Conservation (phyloP, 2,797 vertebrate genomes). For the Morus bassanus region DNA sequence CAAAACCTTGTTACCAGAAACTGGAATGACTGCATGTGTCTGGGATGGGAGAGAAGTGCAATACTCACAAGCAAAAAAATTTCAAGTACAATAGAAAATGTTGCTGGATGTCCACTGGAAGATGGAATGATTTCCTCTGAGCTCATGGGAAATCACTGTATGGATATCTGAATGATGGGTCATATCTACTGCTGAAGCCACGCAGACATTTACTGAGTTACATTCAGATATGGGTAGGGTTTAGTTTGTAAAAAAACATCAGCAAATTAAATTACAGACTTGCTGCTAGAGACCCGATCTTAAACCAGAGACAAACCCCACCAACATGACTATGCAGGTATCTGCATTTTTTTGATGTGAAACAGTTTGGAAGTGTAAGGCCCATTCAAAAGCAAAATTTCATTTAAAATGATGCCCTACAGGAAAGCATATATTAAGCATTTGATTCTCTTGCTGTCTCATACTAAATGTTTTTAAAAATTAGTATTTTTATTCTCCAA, state of each 20-base stretch:
- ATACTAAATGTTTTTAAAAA: background rate
- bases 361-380: background rate
- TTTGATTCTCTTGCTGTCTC: background rate
- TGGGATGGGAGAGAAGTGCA: background rate
- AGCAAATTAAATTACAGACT: background rate
- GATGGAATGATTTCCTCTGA: slow-evolving; percentile 3
- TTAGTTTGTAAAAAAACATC: background rate
- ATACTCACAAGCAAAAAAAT: background rate
- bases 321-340: background rate
- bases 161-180: background rate
- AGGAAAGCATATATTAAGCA: background rate
- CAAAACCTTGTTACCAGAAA: slow-evolving; percentile 41
- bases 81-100: slow-evolving; percentile 23
- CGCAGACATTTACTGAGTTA: background rate
- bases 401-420: background rate
- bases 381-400: background rate
- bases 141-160: slow-evolving; percentile 19
- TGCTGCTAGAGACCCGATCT: background rate
- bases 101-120: background rate
- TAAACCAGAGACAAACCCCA: background rate
- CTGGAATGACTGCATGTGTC: background rate
- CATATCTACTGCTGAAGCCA: background rate
- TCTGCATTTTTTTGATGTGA: background rate
- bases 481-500: background rate
- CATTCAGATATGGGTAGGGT: background rate